These are phyloP conservation scores for Diorhabda carinulata DNA, from an alignment of 1,140 invertebrate genomes.

Conservation along the genomic window DNA sequence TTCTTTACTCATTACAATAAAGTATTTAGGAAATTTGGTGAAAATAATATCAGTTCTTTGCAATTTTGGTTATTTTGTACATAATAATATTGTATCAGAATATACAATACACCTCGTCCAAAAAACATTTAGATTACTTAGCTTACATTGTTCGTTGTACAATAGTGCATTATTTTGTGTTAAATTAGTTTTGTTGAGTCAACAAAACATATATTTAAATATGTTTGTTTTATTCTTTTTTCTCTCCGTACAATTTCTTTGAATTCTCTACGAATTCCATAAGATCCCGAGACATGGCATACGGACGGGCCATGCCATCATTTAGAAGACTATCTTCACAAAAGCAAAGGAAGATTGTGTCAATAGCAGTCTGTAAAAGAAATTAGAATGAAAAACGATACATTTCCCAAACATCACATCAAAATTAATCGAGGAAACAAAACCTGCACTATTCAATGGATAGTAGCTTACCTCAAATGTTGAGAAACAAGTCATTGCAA, in stretches of 20 bases:
- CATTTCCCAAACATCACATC: not conserved
- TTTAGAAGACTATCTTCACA: conserved; percentile 74
- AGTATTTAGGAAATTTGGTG: too few species aligned
- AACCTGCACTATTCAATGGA: not conserved
- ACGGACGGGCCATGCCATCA: conserved; percentile 68
- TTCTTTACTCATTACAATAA: too few species aligned
- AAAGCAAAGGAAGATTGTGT: conserved; percentile 79
- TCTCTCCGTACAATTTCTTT: conserved; percentile 51
- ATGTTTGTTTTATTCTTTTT: conserved; percentile 14
- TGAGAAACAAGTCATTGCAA: conserved; percentile 15
- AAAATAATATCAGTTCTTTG: too few species aligned
- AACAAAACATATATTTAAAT: too few species aligned
- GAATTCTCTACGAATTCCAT: conserved; percentile 70
- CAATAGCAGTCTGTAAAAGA: conserved; percentile 71
- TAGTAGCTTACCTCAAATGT: conserved; percentile 14
- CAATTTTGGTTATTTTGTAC: too few species aligned
- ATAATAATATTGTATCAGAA: too few species aligned
- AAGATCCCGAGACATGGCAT: conserved; percentile 70
- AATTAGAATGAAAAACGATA: conserved; percentile 6
- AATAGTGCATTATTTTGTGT: too few species aligned
- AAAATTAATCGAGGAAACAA: not conserved
- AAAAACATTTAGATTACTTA: too few species aligned
- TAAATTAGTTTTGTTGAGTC: too few species aligned
- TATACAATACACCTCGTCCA: too few species aligned
- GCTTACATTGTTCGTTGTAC: too few species aligned